phyloP scores from a whole-genome alignment of 2,113 vertebrate genomes.

The Zootoca vivipara region DNA sequence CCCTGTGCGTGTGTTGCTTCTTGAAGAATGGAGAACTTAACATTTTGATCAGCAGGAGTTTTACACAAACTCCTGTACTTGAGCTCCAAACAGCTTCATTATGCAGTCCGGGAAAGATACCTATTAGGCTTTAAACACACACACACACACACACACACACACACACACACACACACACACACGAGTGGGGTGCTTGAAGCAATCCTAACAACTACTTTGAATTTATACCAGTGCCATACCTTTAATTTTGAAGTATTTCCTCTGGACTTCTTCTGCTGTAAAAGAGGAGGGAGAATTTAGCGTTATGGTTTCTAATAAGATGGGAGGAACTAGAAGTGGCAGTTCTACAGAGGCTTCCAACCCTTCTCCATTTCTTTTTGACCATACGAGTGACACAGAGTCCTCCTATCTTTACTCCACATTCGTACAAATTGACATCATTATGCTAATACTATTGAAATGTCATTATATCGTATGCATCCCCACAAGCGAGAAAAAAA shows the following conservation, averaged over 20 bases:
- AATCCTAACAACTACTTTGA: not conserved
- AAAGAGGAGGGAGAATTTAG: not conserved
- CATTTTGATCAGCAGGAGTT: conserved; percentile 5
- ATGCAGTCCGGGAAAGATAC: conserved; percentile 16
- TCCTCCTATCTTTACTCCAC: not conserved
- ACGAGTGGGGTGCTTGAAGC: too few species aligned
- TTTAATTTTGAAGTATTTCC: not conserved
- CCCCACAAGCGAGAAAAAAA: not conserved
- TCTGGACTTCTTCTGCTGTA: not conserved
- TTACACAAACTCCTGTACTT: conserved; percentile 31
- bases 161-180: too few species aligned
- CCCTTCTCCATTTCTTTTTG: not conserved
- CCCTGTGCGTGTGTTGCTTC: conserved; percentile 18
- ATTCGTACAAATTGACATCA: not conserved
- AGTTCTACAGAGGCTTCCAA: not conserved
- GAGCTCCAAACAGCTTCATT: conserved; percentile 16
- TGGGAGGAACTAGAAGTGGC: not conserved
- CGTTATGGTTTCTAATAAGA: not conserved
- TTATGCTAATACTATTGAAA: not conserved
- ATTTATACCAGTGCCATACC: not conserved
- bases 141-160: too few species aligned
- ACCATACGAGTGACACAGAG: too few species aligned
- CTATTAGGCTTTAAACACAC: not conserved
- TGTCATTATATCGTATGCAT: not conserved
- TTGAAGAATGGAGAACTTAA: not conserved